Evolutionary conservation across 2,888 invertebrate species (phyloP), one percentile per base, ranked within the genome.

Genomic region (Seira ritae): DNA sequence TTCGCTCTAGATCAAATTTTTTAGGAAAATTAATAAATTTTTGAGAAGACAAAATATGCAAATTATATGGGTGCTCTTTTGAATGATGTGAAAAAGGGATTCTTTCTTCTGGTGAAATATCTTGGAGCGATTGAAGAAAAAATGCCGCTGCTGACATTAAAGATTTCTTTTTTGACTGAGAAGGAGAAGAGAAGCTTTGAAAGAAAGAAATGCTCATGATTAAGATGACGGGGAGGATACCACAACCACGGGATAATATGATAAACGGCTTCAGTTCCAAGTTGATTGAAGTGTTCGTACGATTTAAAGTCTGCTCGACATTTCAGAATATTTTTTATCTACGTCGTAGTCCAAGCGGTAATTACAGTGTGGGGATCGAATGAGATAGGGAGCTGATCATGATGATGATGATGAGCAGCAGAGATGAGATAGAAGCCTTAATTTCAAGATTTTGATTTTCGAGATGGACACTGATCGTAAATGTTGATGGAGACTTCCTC

Each of bases 231-330:
- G 42, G 76, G 42, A 31, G 31, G 62, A 31, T n/a, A n/a, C n/a
- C n/a, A n/a, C n/a, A n/a, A n/a, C n/a, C n/a, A n/a, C n/a, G 2
- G 31, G 31, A 31, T 31, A 24, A n/a, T 66, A 65, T 76, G 76
- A 76, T 76, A 76, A 76, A 76, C 68, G 76, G 68, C 76, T 73
- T 31, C 73, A 72, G 46, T n/a, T 72, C 60, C 31, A 31, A 31
- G 31, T 31, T 31, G 31, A 31, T 31, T 31, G 31, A 31, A 31
- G 31, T 8, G 31, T 8, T 31, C 2, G 31, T 4, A 8, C 2
- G 31, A 31, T 31, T 31, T 31, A 31, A 31, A 31, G 2, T 31
- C 3, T 31, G 31, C 31, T 31, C 31, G 31, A 31, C 31, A 31
- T 31, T 31, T 31, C 31, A 31, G 31, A 8, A 31, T 31, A 2